Evolutionary conservation across 1,140 invertebrate genomes (phyloP).

Genomic region (Lepidurus arcticus): DNA sequence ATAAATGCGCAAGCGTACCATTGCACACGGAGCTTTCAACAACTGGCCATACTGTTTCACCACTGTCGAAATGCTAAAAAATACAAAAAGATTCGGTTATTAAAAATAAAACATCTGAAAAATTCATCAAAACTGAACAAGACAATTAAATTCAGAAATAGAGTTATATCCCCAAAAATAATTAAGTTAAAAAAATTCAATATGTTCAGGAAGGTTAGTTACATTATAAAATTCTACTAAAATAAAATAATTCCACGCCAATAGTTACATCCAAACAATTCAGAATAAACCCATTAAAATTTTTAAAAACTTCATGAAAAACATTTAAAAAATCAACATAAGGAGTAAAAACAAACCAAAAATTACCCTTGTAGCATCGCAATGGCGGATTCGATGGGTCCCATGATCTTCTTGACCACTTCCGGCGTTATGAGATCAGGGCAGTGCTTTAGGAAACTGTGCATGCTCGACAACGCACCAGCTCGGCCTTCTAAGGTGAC

Average conservation of each 20-base stretch:
- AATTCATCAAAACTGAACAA: conserved; percentile 16
- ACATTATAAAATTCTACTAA: not conserved
- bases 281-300: too few species aligned
- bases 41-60: conserved; percentile 89
- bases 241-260: not conserved
- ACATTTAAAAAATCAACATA: not conserved
- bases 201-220: not conserved
- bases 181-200: not conserved
- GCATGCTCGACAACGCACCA: conserved; percentile 89
- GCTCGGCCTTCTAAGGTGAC: conserved; percentile 91
- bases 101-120: not conserved
- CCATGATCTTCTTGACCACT: conserved; percentile 74
- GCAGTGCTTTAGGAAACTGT: conserved; percentile 86
- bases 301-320: too few species aligned
- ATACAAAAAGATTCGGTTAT: conserved; percentile 28
- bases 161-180: not conserved
- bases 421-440: conserved; percentile 77
- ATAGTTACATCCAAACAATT: too few species aligned
- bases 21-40: conserved; percentile 85
- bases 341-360: conserved; percentile 38
- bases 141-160: conserved; percentile 26
- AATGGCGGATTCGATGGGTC: conserved; percentile 88
- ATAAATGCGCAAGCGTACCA: conserved; percentile 84
- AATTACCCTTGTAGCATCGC: conserved; percentile 86
- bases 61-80: conserved; percentile 67